Base-by-base conservation (phyloP, 2,113 vertebrate genomes). In the Procavia capensis region DNA sequence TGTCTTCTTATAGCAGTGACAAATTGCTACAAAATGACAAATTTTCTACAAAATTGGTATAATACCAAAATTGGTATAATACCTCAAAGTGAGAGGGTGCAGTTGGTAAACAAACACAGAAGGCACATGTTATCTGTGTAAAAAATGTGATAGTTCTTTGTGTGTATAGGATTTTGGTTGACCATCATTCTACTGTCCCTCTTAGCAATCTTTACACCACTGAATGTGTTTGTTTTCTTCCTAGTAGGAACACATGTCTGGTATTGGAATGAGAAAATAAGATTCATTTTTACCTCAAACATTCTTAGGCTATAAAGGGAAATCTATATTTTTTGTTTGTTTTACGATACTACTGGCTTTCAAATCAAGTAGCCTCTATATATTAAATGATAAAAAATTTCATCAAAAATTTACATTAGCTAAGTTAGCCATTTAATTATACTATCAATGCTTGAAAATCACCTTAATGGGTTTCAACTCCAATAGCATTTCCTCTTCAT, bases 181-280 rank as follows among this genome's bases (percentile, higher is more conserved):
- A 47, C 6, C 34, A 34, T 24, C 9, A 61, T 61, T 78, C 82
- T 78, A 25, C 25, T 27, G 36, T 29, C 29, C 59, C 34, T 19
- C 39, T 14, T 29, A 81, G 59, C 16, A 79, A 6, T 36, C 45
- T 82, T 57, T 50, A 70, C 34, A 47, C 6, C 0, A 25, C 17
- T 31, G 0, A 74, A 6, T 25, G 14, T 36, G 47, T 34, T 41
- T 84, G 7, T 34, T 75, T 50, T 72, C 41, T 81, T 86, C 36
- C 22, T 20, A 78, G 25, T 14, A 88, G n/a, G 34, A 80, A 87
- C 20, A 8, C 43, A 16, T 7, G 31, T 27, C 24, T 90, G 61
- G 81, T 45, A 81, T 85, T 74, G 43, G 17, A 84, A 86, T 66
- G 31, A 74, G 34, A 85, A 95, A 90, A 96, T 10, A 78, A 9